Evolutionary conservation across 2,113 vertebrate species (phyloP).

Genomic region (Uria aalge): DNA sequence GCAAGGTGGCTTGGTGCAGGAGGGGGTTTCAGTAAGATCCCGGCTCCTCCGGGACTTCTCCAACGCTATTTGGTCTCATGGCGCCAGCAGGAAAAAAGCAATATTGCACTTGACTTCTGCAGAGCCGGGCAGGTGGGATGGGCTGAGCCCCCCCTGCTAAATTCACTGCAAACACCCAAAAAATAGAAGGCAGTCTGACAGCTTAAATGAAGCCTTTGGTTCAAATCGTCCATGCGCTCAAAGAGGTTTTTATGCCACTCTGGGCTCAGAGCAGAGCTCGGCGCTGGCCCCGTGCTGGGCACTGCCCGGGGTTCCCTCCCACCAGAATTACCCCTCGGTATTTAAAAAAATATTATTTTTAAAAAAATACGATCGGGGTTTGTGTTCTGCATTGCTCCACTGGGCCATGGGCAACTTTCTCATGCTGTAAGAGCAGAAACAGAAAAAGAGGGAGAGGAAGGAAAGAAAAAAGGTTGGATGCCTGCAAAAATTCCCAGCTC

Average conservation of each 20-base stretch:
- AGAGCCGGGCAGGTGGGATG: background rate
- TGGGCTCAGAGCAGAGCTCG: background rate
- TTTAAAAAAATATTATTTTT: background rate
- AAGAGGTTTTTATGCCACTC: background rate
- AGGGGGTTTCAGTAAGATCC: background rate
- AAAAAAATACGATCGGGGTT: background rate
- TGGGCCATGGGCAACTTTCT: background rate
- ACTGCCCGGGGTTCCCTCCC: background rate
- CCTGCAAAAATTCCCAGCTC: background rate
- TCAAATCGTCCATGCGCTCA: rapidly evolving
- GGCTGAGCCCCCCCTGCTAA: background rate
- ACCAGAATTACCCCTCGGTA: background rate
- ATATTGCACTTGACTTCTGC: background rate
- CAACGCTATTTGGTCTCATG: background rate
- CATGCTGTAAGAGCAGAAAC: background rate
- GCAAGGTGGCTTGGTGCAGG: background rate
- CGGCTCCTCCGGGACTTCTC: background rate
- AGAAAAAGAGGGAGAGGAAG: background rate
- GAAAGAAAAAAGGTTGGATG: background rate
- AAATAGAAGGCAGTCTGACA: background rate
- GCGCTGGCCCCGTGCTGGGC: no score
- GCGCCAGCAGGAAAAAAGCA: background rate
- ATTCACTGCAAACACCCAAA: background rate
- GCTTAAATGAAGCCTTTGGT: background rate
- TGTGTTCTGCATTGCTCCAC: background rate